Conservation (phyloP, 2,797 vertebrate genomes). For the Melanotaenia parkinsoni region DNA sequence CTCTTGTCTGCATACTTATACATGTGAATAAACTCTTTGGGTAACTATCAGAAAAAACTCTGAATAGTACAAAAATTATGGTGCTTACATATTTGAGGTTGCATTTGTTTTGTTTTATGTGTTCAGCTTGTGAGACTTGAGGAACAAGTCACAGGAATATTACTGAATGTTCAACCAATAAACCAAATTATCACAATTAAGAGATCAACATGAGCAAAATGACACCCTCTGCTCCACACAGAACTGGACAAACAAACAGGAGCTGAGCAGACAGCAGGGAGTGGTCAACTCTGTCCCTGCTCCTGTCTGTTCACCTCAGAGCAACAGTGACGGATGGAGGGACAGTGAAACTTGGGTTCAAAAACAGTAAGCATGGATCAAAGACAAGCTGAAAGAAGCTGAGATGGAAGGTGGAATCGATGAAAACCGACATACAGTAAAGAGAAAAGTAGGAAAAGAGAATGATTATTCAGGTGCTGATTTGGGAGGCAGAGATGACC, state of each 20-base stretch:
- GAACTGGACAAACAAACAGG: slow-evolving; percentile 33
- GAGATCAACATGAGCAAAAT: slow-evolving; percentile 30
- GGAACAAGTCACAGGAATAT: slow-evolving; percentile 22
- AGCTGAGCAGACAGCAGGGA: slow-evolving; percentile 58
- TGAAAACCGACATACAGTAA: slow-evolving; percentile 15
- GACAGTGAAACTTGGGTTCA: slow-evolving; percentile 43
- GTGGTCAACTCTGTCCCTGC: slow-evolving; percentile 57
- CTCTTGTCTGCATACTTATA: background rate
- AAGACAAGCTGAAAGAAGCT: slow-evolving; percentile 54
- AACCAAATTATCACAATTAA: slow-evolving; percentile 4
- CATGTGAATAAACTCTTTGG: no score
- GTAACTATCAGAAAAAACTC: no score
- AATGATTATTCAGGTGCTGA: slow-evolving; percentile 11
- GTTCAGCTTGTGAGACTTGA: slow-evolving; percentile 22
- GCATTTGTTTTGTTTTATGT: slow-evolving; percentile 40
- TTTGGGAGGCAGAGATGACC: slow-evolving; percentile 34
- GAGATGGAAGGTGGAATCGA: slow-evolving; percentile 56
- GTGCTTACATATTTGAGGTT: slow-evolving; percentile 13
- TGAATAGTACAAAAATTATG: slow-evolving; percentile 11
- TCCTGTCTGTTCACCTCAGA: slow-evolving; percentile 58
- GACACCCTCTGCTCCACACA: slow-evolving; percentile 17
- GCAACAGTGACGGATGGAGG: slow-evolving; percentile 66
- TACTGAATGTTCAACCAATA: background rate
- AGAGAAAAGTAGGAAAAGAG: slow-evolving; percentile 4
- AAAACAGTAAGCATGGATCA: slow-evolving; percentile 62